Percentiles rank a stretch among this genome's conserved stretches.
Conservation (phyloP, 2,113 vertebrate genomes). For the Clarias batrachus region DNA sequence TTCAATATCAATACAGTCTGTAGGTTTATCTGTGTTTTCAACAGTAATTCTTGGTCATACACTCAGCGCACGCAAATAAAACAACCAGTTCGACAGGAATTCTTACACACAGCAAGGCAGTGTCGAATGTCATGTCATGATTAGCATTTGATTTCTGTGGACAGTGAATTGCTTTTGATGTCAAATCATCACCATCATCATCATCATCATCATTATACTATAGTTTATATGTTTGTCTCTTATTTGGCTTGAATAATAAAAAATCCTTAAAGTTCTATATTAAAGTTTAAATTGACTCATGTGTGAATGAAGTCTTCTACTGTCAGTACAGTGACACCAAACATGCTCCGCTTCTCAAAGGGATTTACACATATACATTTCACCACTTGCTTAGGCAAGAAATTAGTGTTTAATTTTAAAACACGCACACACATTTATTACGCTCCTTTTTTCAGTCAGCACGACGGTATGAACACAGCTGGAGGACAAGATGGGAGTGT, state of each 20-base stretch:
- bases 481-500: conserved; percentile 6
- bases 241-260: background rate
- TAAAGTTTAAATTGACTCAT: background rate
- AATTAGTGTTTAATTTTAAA: background rate
- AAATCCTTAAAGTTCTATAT: background rate
- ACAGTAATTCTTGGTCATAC: conserved; percentile 36
- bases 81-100: conserved; percentile 19
- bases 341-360: conserved; percentile 9
- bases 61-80: conserved; percentile 41
- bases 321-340: background rate
- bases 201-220: background rate
- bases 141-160: background rate
- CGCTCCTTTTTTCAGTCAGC: conserved; percentile 6
- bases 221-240: background rate
- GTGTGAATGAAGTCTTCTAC: background rate
- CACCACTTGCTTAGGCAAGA: background rate
- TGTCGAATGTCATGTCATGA: background rate
- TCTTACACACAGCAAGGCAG: conserved; percentile 32
- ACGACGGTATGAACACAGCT: background rate
- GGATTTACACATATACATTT: conserved; percentile 12
- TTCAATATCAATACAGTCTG: conserved; percentile 30
- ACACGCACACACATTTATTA: background rate
- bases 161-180: background rate
- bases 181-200: background rate
- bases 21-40: conserved; percentile 38